Evolutionary conservation across 2,888 invertebrate genomes (phyloP), one percentile per base, ranked within the genome.

Genomic region (Rhingia campestris): DNA sequence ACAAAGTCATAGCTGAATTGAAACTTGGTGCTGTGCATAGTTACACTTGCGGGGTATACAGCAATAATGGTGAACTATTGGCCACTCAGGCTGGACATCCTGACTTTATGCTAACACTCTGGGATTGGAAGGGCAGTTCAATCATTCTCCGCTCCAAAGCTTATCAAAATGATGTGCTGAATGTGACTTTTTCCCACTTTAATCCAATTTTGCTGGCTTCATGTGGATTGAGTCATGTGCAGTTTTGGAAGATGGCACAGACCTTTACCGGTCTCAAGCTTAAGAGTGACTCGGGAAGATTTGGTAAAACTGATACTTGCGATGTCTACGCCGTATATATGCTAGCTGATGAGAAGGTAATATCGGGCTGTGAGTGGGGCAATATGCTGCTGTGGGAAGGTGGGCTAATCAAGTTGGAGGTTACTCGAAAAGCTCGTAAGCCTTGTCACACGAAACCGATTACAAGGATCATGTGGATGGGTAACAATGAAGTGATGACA

Each of bases 191-290:
- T 90, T 97, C 98, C 0, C 94, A 95, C 0, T 95, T 94, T 87
- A 94, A 96, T 81, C 94, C 95, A 4, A 96, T 96, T 6, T 94
- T 96, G 87, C 92, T 98, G 43, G 95, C 95, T 3, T 95, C 97
- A 3, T 94, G 95, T 87, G 97, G 97, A 7, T 91, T 94, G 1
- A 95, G 95, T 14, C 97, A 97, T 88, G 95, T 96, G 35, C 97
- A 97, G 90, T 97, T 97, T 91, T 98, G 98, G 98, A 97, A 97
- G 92, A 97, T 98, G 95, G 95, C 95, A 0, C 90, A 93, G 86
- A 98, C 98, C 0, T 98, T 98, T 89, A 98, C 98, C 0, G 98
- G 98, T 0, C 91, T 98, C 0, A 98, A 98, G 91, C 92, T 98
- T 6, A 95, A 97, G 91, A 97, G 97, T 1, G 95, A 96, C 88